phyloP scores from a whole-genome alignment of 2,113 vertebrate genomes.

The Malaclemys terrapin region DNA sequence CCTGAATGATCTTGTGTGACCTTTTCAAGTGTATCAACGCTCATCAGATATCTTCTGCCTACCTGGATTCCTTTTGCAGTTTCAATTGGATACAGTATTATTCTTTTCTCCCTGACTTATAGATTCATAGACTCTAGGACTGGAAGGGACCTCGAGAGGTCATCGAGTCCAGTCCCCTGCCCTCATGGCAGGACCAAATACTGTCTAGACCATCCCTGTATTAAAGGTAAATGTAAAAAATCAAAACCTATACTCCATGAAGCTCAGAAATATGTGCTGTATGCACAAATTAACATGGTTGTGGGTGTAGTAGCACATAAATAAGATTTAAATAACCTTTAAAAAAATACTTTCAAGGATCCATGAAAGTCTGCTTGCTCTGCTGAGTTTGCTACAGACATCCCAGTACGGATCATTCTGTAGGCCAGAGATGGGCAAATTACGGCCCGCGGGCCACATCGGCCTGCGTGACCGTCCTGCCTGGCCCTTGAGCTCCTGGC shows the following conservation, averaged over 20 bases:
- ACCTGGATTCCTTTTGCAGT: not conserved
- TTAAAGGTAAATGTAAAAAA: not conserved
- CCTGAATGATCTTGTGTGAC: not conserved
- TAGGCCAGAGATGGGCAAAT: not conserved
- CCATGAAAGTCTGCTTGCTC: not conserved
- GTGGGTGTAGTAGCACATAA: not conserved
- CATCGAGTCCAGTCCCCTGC: no score
- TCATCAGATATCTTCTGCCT: not conserved
- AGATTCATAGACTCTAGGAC: no score
- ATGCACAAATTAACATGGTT: not conserved
- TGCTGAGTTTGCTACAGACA: slow-evolving; percentile 9
- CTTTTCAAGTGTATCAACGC: not conserved
- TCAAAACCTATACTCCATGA: not conserved
- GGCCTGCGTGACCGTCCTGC: no score
- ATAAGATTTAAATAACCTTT: not conserved
- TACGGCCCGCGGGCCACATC: no score
- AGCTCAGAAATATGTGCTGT: not conserved
- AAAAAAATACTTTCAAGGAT: not conserved
- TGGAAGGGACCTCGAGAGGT: no score
- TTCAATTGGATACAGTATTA: not conserved
- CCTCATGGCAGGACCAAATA: no score
- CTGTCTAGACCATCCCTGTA: no score
- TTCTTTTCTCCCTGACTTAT: not conserved
- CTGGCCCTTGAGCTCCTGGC: no score
- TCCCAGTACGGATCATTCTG: not conserved